phyloP scores from a whole-genome alignment of 2,888 invertebrate species.

The Achlya flavicornis region DNA sequence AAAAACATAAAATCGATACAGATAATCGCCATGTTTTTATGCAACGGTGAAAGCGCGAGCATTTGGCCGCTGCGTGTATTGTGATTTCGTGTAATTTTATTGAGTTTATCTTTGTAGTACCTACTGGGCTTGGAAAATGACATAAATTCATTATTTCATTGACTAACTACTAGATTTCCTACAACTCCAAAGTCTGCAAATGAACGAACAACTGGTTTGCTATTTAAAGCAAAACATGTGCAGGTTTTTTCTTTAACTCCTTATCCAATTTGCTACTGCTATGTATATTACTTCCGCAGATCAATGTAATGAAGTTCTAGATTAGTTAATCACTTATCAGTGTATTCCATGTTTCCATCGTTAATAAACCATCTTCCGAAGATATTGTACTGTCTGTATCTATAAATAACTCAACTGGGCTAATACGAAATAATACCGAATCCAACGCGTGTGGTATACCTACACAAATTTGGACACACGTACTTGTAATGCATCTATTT shows the following conservation, averaged over 20 bases:
- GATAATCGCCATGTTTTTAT: no score
- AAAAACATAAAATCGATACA: no score
- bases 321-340: not conserved
- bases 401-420: conserved; percentile 41
- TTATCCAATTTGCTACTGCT: not conserved
- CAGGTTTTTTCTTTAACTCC: not conserved
- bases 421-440: conserved; percentile 42
- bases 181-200: not conserved
- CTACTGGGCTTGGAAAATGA: no score
- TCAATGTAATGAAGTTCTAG: not conserved
- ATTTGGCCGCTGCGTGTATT: no score
- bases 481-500: not conserved
- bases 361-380: not conserved
- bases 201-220: not conserved
- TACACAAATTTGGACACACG: conserved; percentile 15
- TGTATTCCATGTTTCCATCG: not conserved
- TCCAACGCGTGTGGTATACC: conserved; percentile 54
- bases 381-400: conserved; percentile 9
- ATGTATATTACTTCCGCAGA: not conserved
- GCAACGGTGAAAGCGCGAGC: no score
- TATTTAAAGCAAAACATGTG: not conserved
- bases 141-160: no score
- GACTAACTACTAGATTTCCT: not conserved
- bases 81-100: no score
- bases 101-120: no score